These are phyloP conservation scores for Hydractinia symbiolongicarpus DNA, from an alignment of 30 jellyfish, hydroid and myxozoan species.

Conservation along the genomic window DNA sequence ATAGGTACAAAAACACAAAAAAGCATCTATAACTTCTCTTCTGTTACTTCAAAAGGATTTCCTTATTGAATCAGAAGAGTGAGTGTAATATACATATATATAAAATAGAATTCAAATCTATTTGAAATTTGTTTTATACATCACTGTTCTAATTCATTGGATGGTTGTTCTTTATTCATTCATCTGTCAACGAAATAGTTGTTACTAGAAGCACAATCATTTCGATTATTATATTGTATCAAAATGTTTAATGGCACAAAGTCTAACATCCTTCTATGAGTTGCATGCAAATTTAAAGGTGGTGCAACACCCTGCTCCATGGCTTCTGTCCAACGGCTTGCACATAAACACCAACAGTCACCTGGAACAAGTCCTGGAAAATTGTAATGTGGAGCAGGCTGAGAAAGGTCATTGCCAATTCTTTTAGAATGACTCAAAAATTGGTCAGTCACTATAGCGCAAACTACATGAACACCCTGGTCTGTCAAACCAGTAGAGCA, in stretches of 20 bases:
- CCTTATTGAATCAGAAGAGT: no score
- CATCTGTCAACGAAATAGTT: neutral
- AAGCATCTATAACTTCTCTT: no score
- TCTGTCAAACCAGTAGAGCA: constrained; percentile 54
- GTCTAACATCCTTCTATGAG: constrained; percentile 46
- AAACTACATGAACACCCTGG: constrained; percentile 61
- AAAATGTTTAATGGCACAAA: constrained; percentile 35
- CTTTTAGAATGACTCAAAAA: constrained; percentile 49
- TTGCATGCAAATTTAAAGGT: constrained; percentile 47
- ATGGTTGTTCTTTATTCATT: neutral
- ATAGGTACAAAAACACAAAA: no score
- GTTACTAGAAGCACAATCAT: neutral
- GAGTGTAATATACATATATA: no score
- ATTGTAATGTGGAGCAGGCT: constrained; percentile 40
- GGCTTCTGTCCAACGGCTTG: constrained; percentile 60
- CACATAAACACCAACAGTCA: constrained; percentile 71
- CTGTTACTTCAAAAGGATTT: no score
- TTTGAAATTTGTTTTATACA: no score
- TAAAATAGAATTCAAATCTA: no score
- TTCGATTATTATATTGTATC: constrained; percentile 22
- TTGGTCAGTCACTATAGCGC: constrained; percentile 60
- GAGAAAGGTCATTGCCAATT: constrained; percentile 55
- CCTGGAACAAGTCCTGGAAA: constrained; percentile 71
- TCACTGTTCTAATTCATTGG: no score
- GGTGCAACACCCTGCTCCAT: constrained; percentile 53